These are phyloP conservation scores for Eulemur macaco DNA, from an alignment of 2,113 vertebrate genomes.

Conservation along the genomic window DNA sequence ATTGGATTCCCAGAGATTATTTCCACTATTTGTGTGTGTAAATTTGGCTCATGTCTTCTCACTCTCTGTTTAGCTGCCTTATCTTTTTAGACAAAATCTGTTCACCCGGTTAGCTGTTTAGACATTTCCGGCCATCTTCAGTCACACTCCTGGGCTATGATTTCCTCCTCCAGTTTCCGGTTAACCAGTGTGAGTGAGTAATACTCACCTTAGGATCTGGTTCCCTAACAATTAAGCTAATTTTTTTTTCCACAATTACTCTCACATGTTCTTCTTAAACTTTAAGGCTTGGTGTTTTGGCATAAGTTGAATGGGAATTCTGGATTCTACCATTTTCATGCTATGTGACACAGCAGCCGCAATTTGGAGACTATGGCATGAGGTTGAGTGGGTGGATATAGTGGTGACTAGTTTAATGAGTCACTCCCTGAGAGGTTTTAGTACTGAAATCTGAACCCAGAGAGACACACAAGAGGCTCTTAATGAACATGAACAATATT, in stretches of 20 bases:
- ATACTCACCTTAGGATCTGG: slow-evolving; percentile 20
- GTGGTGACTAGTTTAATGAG: slow-evolving; percentile 55
- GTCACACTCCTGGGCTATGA: background rate
- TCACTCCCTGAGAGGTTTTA: slow-evolving; percentile 40
- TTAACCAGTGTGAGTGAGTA: background rate
- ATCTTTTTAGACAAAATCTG: slow-evolving; percentile 67
- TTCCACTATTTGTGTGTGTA: slow-evolving; percentile 31
- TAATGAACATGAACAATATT: background rate
- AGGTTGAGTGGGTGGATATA: slow-evolving; percentile 41
- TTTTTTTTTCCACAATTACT: slow-evolving; percentile 40
- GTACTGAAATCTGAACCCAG: slow-evolving; percentile 46
- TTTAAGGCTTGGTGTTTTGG: slow-evolving; percentile 1
- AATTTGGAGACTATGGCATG: background rate
- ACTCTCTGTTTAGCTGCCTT: slow-evolving; percentile 62
- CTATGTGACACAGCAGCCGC: background rate
- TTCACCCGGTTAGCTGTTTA: slow-evolving; percentile 41
- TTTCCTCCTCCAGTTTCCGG: slow-evolving; percentile 39
- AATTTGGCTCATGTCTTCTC: slow-evolving; percentile 67
- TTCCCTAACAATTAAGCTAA: slow-evolving; percentile 12
- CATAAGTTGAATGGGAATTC: slow-evolving; percentile 14
- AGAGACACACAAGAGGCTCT: background rate
- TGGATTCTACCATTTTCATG: background rate
- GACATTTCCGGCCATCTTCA: slow-evolving; percentile 66
- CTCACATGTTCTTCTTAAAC: slow-evolving; percentile 36
- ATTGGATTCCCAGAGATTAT: slow-evolving; percentile 51